Conservation (phyloP, 2,797 vertebrate genomes). For the Glossophaga mutica region DNA sequence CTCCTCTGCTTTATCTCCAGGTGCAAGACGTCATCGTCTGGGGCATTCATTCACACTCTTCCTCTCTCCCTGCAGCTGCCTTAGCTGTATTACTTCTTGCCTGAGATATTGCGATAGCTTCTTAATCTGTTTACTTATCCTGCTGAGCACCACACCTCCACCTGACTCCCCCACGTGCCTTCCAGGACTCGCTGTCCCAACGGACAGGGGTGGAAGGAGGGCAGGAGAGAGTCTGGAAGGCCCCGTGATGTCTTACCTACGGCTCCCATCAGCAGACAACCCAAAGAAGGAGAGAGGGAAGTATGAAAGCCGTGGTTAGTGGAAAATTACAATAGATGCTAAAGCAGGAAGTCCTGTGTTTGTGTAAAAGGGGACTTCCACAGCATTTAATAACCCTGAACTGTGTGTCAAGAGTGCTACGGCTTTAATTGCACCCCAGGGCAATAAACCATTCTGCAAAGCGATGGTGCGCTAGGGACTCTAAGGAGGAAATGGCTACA, state of each 20-base stretch:
- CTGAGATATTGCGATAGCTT: background rate
- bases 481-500: background rate
- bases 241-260: background rate
- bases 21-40: accelerated
- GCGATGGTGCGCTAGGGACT: background rate
- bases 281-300: background rate
- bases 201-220: background rate
- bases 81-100: background rate
- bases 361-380: background rate
- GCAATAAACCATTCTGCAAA: background rate
- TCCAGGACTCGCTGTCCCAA: background rate
- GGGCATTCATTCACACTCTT: background rate
- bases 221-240: background rate
- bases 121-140: background rate
- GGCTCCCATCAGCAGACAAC: background rate
- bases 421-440: background rate
- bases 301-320: background rate
- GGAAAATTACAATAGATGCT: background rate
- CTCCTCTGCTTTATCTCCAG: background rate
- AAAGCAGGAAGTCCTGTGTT: background rate
- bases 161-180: background rate
- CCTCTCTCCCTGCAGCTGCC: background rate
- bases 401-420: background rate
- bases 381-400: background rate
- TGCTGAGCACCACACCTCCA: background rate